Base-by-base conservation (phyloP, 2,113 vertebrate genomes). In the Microcebus tavaratra region DNA sequence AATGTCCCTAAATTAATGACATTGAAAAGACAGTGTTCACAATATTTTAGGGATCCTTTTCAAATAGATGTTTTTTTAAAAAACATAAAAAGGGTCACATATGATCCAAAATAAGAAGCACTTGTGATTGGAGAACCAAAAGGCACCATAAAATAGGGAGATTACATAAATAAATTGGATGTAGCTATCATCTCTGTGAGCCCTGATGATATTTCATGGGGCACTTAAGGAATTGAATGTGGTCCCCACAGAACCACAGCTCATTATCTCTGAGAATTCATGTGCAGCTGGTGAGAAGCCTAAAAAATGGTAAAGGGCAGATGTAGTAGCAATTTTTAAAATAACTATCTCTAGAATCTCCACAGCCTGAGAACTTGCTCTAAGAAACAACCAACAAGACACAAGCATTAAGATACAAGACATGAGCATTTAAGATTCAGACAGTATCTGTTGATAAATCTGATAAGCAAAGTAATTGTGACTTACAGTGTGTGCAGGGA, bases 141-240 rank as follows among this genome's bases (percentile, higher is more conserved):
- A 94, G 61, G 20, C 57, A 65, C 61, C 65, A 91, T 91, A 65
- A 94, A 93, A 81, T 25, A 91, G 17, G 59, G 31, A 68, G 79
- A 67, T 72, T 65, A 31, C 25, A 2, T 83, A 70, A 93, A 76
- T 83, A 93, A 91, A 95, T 93, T 92, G 18, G 15, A 50, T 14
- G 17, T 20, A 65, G 34, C 73, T 78, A 29, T 81, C 31, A 11
- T 95, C 29, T 83, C 65, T 34, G 0, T 17, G 39, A 91, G 75
- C 57, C 63, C 65, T 55, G 75, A 95, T n/a, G 67, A 93, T 88
- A 57, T 2, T 9, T 94, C 85, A 94, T 8, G 7, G 34, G 67
- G 88, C 88, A 96, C 90, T 96, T 97, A 97, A 70, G 72, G 76
- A 96, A 95, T 57, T 96, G 95, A 79, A 78, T 78, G n/a, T 5